These are phyloP conservation scores for Ichneumon xanthorius DNA, from an alignment of 2,888 invertebrate species.

Conservation along the genomic window DNA sequence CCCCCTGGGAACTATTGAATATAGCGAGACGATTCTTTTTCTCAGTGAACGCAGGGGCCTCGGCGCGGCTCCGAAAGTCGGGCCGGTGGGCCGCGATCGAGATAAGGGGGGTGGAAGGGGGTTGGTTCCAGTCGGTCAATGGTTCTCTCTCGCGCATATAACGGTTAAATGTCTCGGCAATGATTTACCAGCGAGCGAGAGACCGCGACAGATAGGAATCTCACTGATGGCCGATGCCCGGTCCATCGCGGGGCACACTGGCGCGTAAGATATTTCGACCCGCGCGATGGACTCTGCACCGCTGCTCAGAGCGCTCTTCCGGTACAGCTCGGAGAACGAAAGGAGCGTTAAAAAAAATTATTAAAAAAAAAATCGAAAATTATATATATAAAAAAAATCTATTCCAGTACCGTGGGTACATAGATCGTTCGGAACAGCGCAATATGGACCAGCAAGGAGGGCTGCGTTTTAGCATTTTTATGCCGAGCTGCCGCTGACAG, in stretches of 20 bases:
- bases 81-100: constrained; percentile 43
- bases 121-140: constrained; percentile 52
- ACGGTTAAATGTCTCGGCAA: constrained; percentile 82
- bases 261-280: constrained; percentile 22
- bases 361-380: no score
- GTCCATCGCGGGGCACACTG: constrained; percentile 54
- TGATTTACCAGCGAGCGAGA: constrained; percentile 77
- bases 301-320: constrained; percentile 25
- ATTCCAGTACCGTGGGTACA: constrained; percentile 42
- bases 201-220: constrained; percentile 74
- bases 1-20: no score
- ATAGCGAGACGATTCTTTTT: no score
- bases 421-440: constrained; percentile 71
- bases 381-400: constrained; percentile 10
- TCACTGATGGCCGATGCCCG: constrained; percentile 51
- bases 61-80: constrained; percentile 22
- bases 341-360: constrained; percentile 21
- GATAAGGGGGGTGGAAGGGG: constrained; percentile 54
- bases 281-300: constrained; percentile 26
- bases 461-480: constrained; percentile 84
- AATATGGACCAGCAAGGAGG: constrained; percentile 75
- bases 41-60: not conserved
- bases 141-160: constrained; percentile 51
- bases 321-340: constrained; percentile 31
- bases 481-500: constrained; percentile 84